Percentiles rank a stretch among this genome's conserved stretches.
Evolutionary conservation across 2,888 invertebrate species (phyloP).

Genomic region (Phlogophora meticulosa): DNA sequence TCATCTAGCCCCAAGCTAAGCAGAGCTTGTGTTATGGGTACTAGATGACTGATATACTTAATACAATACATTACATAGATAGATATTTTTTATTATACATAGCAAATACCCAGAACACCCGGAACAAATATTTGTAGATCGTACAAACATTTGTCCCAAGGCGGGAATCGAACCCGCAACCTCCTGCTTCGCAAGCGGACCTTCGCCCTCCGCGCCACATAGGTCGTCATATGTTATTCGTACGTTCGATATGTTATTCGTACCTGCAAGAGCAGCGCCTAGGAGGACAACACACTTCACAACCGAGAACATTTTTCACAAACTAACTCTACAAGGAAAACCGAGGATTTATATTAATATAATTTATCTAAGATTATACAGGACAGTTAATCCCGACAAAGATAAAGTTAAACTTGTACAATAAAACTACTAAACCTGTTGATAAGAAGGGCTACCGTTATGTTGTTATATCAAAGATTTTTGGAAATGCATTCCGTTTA

Average conservation of each 20-base stretch:
- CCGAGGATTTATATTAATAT: constrained; percentile 73
- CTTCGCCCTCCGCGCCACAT: too few species aligned
- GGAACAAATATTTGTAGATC: too few species aligned
- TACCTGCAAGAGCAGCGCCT: constrained; percentile 82
- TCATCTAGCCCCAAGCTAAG: too few species aligned
- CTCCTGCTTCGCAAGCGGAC: too few species aligned
- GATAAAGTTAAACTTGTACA: constrained; percentile 59
- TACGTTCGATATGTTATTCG: not conserved
- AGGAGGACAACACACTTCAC: constrained; percentile 77
- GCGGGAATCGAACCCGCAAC: too few species aligned
- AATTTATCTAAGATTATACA: constrained; percentile 75
- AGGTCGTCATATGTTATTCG: too few species aligned
- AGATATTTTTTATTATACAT: too few species aligned
- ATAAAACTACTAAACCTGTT: constrained; percentile 67
- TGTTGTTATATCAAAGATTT: constrained; percentile 16
- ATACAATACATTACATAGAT: too few species aligned
- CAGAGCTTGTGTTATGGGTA: too few species aligned
- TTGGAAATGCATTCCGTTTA: not conserved
- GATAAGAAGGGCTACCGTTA: constrained; percentile 43
- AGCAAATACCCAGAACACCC: too few species aligned
- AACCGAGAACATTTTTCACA: constrained; percentile 76
- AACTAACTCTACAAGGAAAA: constrained; percentile 50
- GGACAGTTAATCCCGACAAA: constrained; percentile 63
- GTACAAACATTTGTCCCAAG: too few species aligned
- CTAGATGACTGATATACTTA: too few species aligned